Evolutionary conservation across 2,888 invertebrate species (phyloP), one percentile per base, ranked within the genome.

Genomic region (Nebria brevicollis): DNA sequence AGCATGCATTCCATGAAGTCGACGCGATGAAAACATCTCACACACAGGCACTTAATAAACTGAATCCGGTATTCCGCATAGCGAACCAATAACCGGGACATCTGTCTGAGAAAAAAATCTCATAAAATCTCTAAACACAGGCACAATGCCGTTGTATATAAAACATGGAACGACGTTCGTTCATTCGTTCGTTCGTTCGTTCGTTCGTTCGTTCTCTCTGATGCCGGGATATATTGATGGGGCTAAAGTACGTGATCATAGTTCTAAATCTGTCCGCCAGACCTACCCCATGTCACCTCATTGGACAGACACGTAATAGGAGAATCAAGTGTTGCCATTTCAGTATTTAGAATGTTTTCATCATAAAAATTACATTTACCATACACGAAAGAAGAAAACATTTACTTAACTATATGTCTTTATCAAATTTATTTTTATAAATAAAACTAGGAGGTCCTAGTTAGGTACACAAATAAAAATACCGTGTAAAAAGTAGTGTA

Each of bases 71-170:
- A 87, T 87, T 87, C 87, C 85, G 83, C 85, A 85, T 86, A 85
- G 86, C 86, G 85, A 87, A 86, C 86, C 86, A 87, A 87, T 87
- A 87, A 87, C 86, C 85, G 84, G 84, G 86, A 87, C 86, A 86
- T 86, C 86, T 86, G 86, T 86, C 86, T 85, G 83, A 82, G 85
- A 54, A 84, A 86, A 86, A 87, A 87, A 87, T 87, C 87, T 87
- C 87, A 87, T 87, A 86, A 87, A 87, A 70, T 70, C 70, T 70
- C 70, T 34, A 25, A 70, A 70, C 70, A 20, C 70, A 25, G 70
- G 86, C 72, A 84, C 86, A 86, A 86, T 86, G 54, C 54, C 54
- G 54, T 1, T 54, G 54, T 86, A 85, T 86, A 86, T 85, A 86
- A 86, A 86, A 86, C 86, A 86, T 85, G 85, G 82, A 54, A 11